phyloP scores from a whole-genome alignment of 2,797 vertebrate genomes.

The Chromis chromis region DNA sequence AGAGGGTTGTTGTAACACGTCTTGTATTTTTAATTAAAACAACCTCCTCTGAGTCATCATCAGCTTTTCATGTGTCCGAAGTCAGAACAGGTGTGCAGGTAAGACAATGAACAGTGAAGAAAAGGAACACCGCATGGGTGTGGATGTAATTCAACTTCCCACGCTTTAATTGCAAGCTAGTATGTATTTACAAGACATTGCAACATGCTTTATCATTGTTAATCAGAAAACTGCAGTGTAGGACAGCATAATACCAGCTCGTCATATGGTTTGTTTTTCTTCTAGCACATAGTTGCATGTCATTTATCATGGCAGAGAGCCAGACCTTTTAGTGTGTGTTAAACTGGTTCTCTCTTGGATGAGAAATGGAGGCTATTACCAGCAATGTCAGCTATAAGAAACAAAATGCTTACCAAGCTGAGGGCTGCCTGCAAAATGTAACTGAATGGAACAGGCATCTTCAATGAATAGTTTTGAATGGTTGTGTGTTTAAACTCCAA shows the following conservation, averaged over 20 bases:
- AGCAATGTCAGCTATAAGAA: slow-evolving; percentile 16
- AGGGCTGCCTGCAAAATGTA: slow-evolving; percentile 2
- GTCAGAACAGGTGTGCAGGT: slow-evolving; percentile 73
- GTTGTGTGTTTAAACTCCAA: not conserved
- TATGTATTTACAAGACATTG: slow-evolving; percentile 63
- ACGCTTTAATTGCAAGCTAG: slow-evolving; percentile 59
- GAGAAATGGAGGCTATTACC: slow-evolving; percentile 53
- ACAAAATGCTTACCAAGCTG: slow-evolving; percentile 14
- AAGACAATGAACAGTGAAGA: slow-evolving; percentile 62
- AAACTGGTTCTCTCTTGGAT: slow-evolving; percentile 53
- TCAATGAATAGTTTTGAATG: slow-evolving; percentile 8
- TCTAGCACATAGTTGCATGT: slow-evolving; percentile 36
- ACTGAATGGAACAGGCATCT: not conserved
- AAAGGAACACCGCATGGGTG: slow-evolving; percentile 46
- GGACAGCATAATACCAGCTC: slow-evolving; percentile 45
- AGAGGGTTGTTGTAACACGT: slow-evolving; percentile 77
- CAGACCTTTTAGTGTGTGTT: slow-evolving; percentile 60
- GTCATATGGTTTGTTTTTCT: slow-evolving; percentile 63
- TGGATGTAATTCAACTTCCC: slow-evolving; percentile 67
- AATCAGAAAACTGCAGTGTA: slow-evolving; percentile 53
- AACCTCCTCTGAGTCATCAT: slow-evolving; percentile 74
- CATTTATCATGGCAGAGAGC: slow-evolving; percentile 64
- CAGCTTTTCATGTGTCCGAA: slow-evolving; percentile 67
- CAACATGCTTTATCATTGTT: slow-evolving; percentile 67
- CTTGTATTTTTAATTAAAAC: slow-evolving; percentile 84